Percentiles rank a stretch among this genome's conserved stretches.
phyloP scores from a whole-genome alignment of 2,113 vertebrate species.

The Actenoides hombroni region DNA sequence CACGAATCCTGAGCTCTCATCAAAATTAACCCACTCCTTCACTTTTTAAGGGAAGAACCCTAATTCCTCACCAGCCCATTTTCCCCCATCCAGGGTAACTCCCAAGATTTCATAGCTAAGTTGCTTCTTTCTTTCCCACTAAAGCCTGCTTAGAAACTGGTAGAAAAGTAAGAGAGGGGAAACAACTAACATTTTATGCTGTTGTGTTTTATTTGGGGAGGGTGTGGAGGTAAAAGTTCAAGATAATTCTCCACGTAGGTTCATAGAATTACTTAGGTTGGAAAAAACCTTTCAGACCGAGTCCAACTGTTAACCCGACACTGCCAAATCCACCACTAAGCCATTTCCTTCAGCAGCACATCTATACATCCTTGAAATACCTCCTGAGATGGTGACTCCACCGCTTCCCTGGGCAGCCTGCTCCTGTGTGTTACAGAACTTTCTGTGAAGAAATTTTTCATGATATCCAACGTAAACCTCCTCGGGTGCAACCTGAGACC shows the following conservation, averaged over 20 bases:
- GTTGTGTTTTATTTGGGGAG: background rate
- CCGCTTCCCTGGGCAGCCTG: background rate
- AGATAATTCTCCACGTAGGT: background rate
- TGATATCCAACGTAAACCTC: too few species aligned
- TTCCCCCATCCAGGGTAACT: background rate
- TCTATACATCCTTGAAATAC: background rate
- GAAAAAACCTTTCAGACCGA: background rate
- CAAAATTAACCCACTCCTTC: background rate
- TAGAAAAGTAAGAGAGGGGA: background rate
- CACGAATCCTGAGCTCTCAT: rapidly evolving
- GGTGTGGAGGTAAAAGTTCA: background rate
- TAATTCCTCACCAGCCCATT: background rate
- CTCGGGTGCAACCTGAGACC: too few species aligned
- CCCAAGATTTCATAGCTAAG: background rate
- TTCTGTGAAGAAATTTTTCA: too few species aligned
- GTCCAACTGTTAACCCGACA: background rate
- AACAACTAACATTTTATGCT: background rate
- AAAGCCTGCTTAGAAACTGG: background rate
- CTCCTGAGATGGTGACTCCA: background rate
- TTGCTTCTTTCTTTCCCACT: background rate
- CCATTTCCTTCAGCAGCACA: too few species aligned
- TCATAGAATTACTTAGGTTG: background rate
- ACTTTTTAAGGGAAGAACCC: background rate
- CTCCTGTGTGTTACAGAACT: too few species aligned
- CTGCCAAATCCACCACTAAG: background rate